Evolutionary conservation across 2,888 invertebrate genomes (phyloP).

Genomic region (Ligdia adustata): DNA sequence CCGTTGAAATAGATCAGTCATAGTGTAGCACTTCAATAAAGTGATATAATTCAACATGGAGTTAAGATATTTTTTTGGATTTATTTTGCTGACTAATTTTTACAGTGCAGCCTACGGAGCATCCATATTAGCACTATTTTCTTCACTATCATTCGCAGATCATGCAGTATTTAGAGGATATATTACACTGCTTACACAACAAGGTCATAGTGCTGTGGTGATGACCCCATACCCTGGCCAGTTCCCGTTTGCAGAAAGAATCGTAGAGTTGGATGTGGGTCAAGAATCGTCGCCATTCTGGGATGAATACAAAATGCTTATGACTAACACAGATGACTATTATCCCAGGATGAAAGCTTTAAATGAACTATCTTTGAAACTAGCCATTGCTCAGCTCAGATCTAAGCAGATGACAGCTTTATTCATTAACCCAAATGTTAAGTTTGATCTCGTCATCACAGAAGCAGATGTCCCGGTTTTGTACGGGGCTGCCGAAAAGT

Average conservation of each 20-base stretch:
- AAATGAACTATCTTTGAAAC: conserved; percentile 62
- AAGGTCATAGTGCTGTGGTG: conserved; percentile 64
- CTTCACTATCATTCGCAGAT: conserved; percentile 70
- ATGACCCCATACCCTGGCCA: conserved; percentile 77
- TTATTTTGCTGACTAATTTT: conserved; percentile 43
- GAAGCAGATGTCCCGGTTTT: conserved; percentile 80
- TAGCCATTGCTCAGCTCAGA: conserved; percentile 68
- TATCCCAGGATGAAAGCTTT: conserved; percentile 55
- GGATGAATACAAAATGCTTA: conserved; percentile 63
- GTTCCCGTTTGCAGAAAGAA: conserved; percentile 62
- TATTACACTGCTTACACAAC: conserved; percentile 59
- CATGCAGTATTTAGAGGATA: conserved; percentile 71
- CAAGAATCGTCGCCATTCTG: conserved; percentile 63
- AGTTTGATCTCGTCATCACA: conserved; percentile 83
- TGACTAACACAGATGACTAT: conserved; percentile 68
- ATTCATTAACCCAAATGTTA: conserved; percentile 66
- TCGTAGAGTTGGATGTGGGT: conserved; percentile 69
- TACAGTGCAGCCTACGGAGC: conserved; percentile 51
- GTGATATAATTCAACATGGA: conserved; percentile 42
- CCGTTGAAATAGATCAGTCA: conserved; percentile 26
- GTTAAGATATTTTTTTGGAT: conserved; percentile 37
- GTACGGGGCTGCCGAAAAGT: conserved; percentile 80
- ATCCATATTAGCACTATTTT: conserved; percentile 68
- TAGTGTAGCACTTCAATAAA: conserved; percentile 9
- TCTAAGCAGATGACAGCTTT: conserved; percentile 70